A percentile compares a stretch with the other conserved stretches of the same genome.
phyloP scores from a whole-genome alignment of 2,113 vertebrate species.

The Nesogale talazaci region DNA sequence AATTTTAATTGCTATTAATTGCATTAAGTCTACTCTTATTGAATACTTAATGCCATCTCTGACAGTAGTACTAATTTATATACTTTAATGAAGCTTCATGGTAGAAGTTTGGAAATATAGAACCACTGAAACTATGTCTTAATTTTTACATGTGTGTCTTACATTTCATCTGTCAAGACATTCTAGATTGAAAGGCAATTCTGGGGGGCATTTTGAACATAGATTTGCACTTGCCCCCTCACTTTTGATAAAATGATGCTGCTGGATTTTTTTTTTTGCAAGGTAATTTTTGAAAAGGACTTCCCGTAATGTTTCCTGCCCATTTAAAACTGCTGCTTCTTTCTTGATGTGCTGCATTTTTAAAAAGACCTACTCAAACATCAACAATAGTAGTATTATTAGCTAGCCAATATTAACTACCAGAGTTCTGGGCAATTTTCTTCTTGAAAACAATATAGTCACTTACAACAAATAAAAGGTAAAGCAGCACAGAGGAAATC shows the following conservation, averaged over 20 bases:
- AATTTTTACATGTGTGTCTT: conserved; percentile 76
- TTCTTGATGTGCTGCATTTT: not conserved
- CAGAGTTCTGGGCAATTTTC: not conserved
- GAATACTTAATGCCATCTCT: conserved; percentile 91
- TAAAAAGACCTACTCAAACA: conserved; percentile 46
- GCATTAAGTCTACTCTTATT: conserved; percentile 91
- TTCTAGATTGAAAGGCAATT: conserved; percentile 63
- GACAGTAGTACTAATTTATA: conserved; percentile 90
- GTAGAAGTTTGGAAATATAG: conserved; percentile 85
- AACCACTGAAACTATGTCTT: conserved; percentile 81
- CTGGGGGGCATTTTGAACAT: conserved; percentile 17
- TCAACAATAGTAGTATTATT: not conserved
- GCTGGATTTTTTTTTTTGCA: conserved; percentile 46
- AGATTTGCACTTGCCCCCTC: not conserved
- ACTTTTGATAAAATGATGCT: conserved; percentile 56
- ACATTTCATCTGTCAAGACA: conserved; percentile 80
- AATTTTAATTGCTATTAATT: conserved; percentile 96
- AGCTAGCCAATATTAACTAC: not conserved
- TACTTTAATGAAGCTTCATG: conserved; percentile 90
- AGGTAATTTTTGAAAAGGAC: conserved; percentile 50
- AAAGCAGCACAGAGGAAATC: conserved; percentile 54
- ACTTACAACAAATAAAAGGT: not conserved
- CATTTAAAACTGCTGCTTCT: conserved; percentile 44
- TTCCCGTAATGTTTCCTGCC: conserved; percentile 32
- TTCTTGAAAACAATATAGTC: conserved; percentile 5